These are phyloP conservation scores for Bergia puertoricense DNA, from an alignment of 92 coral and sea anemone genomes.

Conservation along the genomic window DNA sequence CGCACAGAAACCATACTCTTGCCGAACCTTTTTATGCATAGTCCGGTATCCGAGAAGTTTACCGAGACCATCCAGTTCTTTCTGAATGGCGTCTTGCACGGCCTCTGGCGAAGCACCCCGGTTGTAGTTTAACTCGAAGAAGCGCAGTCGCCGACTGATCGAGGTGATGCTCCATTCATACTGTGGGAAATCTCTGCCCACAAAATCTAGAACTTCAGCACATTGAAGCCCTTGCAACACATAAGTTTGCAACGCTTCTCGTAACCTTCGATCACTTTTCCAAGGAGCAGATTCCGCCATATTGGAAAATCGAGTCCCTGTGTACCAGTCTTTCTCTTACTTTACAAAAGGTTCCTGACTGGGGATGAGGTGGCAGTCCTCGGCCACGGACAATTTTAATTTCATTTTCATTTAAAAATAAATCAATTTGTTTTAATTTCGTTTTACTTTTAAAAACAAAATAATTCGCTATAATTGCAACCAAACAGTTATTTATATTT, in stretches of 20 bases:
- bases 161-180: constrained; percentile 19
- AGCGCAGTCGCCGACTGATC: constrained; percentile 2
- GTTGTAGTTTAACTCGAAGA: neutral
- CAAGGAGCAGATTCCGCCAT: constrained; percentile 1
- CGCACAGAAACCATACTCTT: no score
- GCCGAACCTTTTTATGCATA: neutral
- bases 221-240: neutral
- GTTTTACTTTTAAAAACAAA: no score
- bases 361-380: no score
- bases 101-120: constrained; percentile 7
- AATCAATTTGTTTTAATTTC: no score
- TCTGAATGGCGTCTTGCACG: neutral
- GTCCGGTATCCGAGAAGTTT: neutral
- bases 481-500: no score
- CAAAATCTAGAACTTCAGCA: neutral
- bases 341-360: no score
- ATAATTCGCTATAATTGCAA: no score
- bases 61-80: neutral
- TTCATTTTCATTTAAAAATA: no score
- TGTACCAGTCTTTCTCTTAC: no score
- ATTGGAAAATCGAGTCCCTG: neutral
- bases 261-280: neutral
- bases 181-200: neutral
- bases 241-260: constrained; percentile 3
- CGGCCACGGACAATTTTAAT: no score